These are phyloP conservation scores for Nycticryphes semicollaris DNA, from an alignment of 2,113 vertebrate genomes.

Conservation along the genomic window DNA sequence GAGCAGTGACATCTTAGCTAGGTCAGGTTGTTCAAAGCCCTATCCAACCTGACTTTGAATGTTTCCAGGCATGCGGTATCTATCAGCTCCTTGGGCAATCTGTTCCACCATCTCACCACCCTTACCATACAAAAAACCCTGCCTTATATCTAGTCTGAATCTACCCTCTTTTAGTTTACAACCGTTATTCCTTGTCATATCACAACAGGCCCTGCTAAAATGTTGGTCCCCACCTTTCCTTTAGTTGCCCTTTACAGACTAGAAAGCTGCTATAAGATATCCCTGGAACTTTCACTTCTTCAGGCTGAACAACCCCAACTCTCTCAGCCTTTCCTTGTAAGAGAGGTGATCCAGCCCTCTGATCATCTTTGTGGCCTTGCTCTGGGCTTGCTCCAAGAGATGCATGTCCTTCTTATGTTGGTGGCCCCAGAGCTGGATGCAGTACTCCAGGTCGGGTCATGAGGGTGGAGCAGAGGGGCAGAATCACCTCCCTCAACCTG, in stretches of 20 bases:
- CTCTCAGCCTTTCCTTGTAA: neutral
- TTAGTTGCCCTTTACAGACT: neutral
- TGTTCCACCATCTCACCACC: neutral
- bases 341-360: neutral
- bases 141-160: neutral
- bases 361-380: neutral
- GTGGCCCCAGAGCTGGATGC: neutral
- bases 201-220: neutral
- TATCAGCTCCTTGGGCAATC: neutral
- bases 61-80: neutral
- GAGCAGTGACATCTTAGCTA: neutral
- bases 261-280: neutral
- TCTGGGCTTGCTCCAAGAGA: neutral
- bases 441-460: neutral
- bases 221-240: neutral
- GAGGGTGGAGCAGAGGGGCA: neutral
- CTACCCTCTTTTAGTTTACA: neutral
- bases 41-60: neutral
- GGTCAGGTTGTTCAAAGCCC: neutral
- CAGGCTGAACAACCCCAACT: neutral
- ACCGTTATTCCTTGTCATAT: neutral
- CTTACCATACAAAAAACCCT: no score
- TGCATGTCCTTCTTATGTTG: neutral
- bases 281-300: neutral
- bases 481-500: neutral